Base-by-base conservation (phyloP, 1,140 invertebrate genomes). In the Brachionus asplanchnoidis region DNA sequence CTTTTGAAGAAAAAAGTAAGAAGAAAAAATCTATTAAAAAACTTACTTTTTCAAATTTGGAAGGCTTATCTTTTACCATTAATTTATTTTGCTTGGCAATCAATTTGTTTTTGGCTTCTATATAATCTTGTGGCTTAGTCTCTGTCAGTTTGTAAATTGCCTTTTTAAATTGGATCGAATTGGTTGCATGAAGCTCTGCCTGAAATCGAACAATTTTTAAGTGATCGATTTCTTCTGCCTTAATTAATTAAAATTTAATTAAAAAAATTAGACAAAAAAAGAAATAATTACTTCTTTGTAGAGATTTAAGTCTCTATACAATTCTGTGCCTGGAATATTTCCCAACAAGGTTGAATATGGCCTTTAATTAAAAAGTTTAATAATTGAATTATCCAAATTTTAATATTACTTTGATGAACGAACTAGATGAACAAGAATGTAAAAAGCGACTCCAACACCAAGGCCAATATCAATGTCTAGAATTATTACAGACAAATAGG, bases 341-440 rank as follows among this genome's bases (percentile, higher is more conserved):
- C 85, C 85, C 14, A 85, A 40, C 6, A 73, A n/a, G 12, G 82
- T 73, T 14, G 84, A 40, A 46, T 85, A 79, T 14, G 85, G 66
- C 20, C 70, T 85, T 73, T 36, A 68, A 68, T 2, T 3, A 20
- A 20, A 17, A 14, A 28, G 56, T 4, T 65, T 65, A 4, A 23
- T 65, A n/a, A n/a, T 23, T 65, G 4, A 26, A 3, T 65, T 14
- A 3, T 65, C 9, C 1, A n/a, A 56, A 36, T 32, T n/a, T 14
- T 17, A 56, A 66, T 68, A 66, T 40, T 86, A 92, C 90, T 0
- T 92, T 92, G 66, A 92, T 89, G 80, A 75, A 20, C 80, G 42
- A 14, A 86, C 26, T 9, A 86, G 85, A 79, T 86, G 26, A 40
- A 70, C 32, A 2, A 86, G 20, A 42, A 86, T 50, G 26, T 56